Percentiles rank a stretch among this genome's conserved stretches.
phyloP scores from a whole-genome alignment of 2,797 vertebrate genomes.

The Epinephelus malabaricus region DNA sequence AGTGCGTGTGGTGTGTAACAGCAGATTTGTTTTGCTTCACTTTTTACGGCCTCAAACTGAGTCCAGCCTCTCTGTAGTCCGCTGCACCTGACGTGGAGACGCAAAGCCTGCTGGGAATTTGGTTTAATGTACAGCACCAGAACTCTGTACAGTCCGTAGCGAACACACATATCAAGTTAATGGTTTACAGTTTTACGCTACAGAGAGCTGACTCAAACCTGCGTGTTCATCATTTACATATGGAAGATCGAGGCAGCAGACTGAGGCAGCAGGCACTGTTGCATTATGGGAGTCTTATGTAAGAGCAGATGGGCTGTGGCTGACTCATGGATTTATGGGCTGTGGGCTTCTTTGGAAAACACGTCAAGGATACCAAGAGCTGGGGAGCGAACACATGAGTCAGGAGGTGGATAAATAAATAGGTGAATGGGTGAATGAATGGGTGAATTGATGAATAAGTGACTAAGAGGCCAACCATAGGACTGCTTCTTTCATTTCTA shows the following conservation, averaged over 20 bases:
- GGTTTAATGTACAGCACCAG: background rate
- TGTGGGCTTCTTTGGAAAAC: constrained; percentile 40
- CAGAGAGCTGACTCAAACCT: constrained; percentile 3
- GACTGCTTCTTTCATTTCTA: background rate
- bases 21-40: constrained; percentile 54
- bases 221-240: background rate
- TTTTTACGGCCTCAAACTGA: constrained; percentile 32
- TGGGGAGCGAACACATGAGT: background rate
- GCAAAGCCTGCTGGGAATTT: constrained; percentile 23
- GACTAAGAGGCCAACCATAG: background rate
- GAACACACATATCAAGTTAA: background rate
- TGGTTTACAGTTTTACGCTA: background rate
- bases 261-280: constrained; percentile 27
- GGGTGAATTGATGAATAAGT: background rate
- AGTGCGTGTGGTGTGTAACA: background rate
- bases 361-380: background rate
- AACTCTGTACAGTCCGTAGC: background rate
- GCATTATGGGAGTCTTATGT: constrained; percentile 63
- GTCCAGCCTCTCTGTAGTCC: background rate
- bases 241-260: background rate
- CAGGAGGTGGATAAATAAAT: constrained; percentile 7
- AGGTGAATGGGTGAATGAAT: background rate
- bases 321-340: constrained; percentile 57
- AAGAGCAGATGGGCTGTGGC: constrained; percentile 56
- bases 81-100: constrained; percentile 46